Percentiles rank a stretch among this genome's conserved stretches.
Conservation (phyloP, 2,113 vertebrate species). For the Pampusana beccarii region DNA sequence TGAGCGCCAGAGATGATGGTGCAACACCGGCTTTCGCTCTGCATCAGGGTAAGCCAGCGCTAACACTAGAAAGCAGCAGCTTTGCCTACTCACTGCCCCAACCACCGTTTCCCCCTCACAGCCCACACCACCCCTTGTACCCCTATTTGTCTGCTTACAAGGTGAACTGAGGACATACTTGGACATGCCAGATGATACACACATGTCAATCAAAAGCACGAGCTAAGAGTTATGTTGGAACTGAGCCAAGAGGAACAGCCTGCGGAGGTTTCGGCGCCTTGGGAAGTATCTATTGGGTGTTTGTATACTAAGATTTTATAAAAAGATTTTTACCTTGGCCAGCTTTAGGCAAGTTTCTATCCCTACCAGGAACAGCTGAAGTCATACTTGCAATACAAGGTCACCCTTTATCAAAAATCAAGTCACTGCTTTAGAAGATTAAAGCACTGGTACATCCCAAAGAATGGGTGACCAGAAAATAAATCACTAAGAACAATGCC, state of each 20-base stretch:
- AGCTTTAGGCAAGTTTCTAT: not conserved
- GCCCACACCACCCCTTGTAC: not conserved
- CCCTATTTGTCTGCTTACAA: not conserved
- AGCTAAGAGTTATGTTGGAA: not conserved
- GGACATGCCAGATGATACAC: not conserved
- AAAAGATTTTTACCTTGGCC: not conserved
- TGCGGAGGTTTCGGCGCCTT: not conserved
- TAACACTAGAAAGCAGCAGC: not conserved
- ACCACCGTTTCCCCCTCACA: not conserved
- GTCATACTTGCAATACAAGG: not conserved
- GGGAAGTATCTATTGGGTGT: not conserved
- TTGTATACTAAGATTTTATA: not conserved
- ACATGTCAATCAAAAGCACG: not conserved
- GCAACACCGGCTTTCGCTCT: not conserved
- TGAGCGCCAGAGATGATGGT: too few relatives aligned
- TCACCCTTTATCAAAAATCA: not conserved
- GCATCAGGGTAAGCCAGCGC: not conserved
- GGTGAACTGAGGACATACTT: not conserved
- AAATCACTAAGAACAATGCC: not conserved
- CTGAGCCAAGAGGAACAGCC: not conserved
- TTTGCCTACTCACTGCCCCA: not conserved
- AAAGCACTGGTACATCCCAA: not conserved
- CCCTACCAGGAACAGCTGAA: not conserved
- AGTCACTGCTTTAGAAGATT: not conserved
- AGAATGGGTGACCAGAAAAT: not conserved